These are phyloP conservation scores for Corticium candelabrum DNA, from an alignment of 37 sponge, comb jelly and placozoan species.

Conservation along the genomic window DNA sequence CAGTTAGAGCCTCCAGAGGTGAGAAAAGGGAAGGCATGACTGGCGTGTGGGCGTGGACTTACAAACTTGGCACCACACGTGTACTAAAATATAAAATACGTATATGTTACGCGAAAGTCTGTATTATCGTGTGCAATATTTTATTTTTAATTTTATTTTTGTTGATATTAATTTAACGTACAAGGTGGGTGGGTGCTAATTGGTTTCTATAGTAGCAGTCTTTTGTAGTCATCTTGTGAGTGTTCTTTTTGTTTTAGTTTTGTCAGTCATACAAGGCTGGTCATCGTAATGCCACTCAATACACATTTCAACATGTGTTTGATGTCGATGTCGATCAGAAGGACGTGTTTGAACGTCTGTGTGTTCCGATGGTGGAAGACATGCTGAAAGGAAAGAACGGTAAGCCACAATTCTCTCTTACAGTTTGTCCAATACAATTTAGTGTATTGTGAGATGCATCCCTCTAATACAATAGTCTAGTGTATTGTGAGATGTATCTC, in stretches of 20 bases:
- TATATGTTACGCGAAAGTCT: too few species aligned
- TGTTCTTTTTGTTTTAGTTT: background rate
- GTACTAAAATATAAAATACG: too few species aligned
- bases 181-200: too few species aligned
- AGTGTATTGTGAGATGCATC: too few species aligned
- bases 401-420: conserved; percentile 3
- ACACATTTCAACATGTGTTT: conserved; percentile 79
- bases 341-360: conserved; percentile 66
- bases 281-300: conserved; percentile 61
- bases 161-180: too few species aligned
- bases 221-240: background rate
- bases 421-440: background rate
- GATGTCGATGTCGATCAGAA: conserved; percentile 41
- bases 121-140: too few species aligned
- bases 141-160: too few species aligned
- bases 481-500: too few species aligned
- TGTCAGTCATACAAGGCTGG: conserved; percentile 68
- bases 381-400: conserved; percentile 79
- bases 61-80: too few species aligned
- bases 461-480: too few species aligned
- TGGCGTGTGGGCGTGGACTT: too few species aligned
- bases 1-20: conserved; percentile 58
- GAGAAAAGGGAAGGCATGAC: background rate
- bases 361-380: conserved; percentile 80
- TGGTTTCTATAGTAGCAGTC: too few species aligned